phyloP scores from a whole-genome alignment of 2,888 invertebrate genomes.

The Invenusta paracnida region DNA sequence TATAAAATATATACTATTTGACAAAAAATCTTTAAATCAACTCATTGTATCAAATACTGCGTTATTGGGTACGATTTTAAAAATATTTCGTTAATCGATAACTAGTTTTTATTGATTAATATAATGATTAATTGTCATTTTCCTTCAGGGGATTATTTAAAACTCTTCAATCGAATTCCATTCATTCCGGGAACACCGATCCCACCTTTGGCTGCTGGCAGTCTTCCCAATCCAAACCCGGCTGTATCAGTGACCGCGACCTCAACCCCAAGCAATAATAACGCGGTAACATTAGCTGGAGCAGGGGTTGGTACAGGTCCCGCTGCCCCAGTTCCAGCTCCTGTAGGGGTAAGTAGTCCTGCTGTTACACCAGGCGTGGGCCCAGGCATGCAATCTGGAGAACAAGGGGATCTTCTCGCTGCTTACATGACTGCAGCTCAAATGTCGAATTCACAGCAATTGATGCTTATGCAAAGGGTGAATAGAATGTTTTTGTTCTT shows the following conservation, averaged over 20 bases:
- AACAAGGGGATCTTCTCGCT: neutral
- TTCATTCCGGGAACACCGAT: neutral
- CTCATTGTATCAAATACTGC: no score
- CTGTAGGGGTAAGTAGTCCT: neutral
- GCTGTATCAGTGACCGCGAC: neutral
- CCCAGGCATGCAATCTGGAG: neutral
- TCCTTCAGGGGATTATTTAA: neutral
- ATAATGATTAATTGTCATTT: no score
- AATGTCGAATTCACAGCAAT: neutral
- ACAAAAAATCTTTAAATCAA: neutral
- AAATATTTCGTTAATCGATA: neutral
- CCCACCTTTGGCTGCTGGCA: neutral
- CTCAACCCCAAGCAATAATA: neutral
- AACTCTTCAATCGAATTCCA: neutral
- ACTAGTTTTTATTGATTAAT: no score
- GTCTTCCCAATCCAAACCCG: neutral
- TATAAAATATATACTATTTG: neutral
- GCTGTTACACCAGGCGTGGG: neutral
- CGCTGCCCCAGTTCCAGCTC: neutral
- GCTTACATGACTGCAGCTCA: neutral
- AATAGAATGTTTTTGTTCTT: no score
- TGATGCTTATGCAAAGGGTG: slow-evolving; percentile 5
- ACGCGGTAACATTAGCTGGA: neutral
- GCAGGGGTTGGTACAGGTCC: neutral
- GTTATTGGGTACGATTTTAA: neutral